These are phyloP conservation scores for Anthopleura sola DNA, from an alignment of 64 coral and sea anemone genomes.

Conservation along the genomic window DNA sequence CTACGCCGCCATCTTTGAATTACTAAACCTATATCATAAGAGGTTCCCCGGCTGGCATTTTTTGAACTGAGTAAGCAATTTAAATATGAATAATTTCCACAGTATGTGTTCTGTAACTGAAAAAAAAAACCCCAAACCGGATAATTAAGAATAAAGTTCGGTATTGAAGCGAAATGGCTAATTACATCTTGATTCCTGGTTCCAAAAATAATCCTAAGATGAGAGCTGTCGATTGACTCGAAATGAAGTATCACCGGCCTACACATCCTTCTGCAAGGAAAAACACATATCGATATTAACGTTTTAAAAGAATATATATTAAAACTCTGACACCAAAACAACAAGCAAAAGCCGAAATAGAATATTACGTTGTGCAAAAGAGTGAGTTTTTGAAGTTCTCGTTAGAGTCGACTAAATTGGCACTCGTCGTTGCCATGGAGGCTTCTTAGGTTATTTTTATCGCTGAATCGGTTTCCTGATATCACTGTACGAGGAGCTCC, in stretches of 20 bases:
- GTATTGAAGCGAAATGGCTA: background rate
- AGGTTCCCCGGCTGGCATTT: background rate
- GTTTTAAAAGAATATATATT: too few relatives aligned
- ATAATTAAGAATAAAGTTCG: background rate
- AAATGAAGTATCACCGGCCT: too few relatives aligned
- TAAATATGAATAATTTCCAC: background rate
- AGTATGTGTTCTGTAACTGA: background rate
- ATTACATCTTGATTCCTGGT: background rate
- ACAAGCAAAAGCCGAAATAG: too few relatives aligned
- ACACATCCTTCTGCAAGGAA: too few relatives aligned
- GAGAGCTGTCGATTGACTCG: too few relatives aligned
- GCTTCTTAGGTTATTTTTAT: background rate
- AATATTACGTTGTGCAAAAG: background rate
- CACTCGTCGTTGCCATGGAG: background rate
- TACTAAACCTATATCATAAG: background rate
- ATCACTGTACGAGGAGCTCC: too few relatives aligned
- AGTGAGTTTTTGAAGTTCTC: background rate
- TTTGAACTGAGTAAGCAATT: background rate
- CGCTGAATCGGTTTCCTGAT: background rate
- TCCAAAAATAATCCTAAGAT: too few relatives aligned
- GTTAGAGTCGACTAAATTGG: background rate
- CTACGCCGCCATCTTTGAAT: background rate
- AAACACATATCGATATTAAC: too few relatives aligned
- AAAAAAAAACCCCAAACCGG: background rate
- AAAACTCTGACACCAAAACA: too few relatives aligned